Evolutionary conservation across 2,888 invertebrate genomes (phyloP), one percentile per base, ranked within the genome.

Genomic region (Noctua pronuba): DNA sequence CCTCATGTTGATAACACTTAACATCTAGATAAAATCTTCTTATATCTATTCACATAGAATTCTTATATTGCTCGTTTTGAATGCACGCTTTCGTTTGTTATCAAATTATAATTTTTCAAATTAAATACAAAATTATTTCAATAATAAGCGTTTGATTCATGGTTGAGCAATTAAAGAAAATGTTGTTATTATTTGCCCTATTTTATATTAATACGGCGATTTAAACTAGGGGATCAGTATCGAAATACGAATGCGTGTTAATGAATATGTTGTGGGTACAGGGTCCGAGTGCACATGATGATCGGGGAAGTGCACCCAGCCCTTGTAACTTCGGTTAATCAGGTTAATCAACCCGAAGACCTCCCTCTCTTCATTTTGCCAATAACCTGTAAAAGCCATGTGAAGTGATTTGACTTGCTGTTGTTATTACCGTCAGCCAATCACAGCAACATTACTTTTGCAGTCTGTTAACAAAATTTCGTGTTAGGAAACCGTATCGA

Each of bases 221-320:
- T 64, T 72, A 69, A 28, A 70, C 66, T 80, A 79, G 69, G 80
- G 83, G 83, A 85, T 85, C 81, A 84, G 84, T 79, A 81, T 85
- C 83, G 80, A 85, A 85, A 83, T 74, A 52, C 52, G 35, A 66
- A 75, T 73, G 83, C 73, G 83, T 66, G 70, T 81, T 78, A 84
- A 64, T 84, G 35, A 81, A 66, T 28, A 65, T 65, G 46, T 31
- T 35, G 69, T 31, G 7, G 3, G 35, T 21, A 31, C 52, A 35
- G 28, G 21, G 28, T 49, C 13, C 16, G 16, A 35, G 7, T 28
- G 13, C 24, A 28, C 18, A 58, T 5, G 49, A n/a, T 18, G 11
- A 38, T 49, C 5, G 52, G 8, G 24, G 24, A 31, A 70, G 35
- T 35, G 58, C 18, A 52, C 5, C n/a, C 11, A 11, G 41, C n/a